Percentiles rank a stretch among this genome's conserved stretches.
Evolutionary conservation across 2,888 invertebrate genomes (phyloP).

Genomic region (Sesia bembeciformis): DNA sequence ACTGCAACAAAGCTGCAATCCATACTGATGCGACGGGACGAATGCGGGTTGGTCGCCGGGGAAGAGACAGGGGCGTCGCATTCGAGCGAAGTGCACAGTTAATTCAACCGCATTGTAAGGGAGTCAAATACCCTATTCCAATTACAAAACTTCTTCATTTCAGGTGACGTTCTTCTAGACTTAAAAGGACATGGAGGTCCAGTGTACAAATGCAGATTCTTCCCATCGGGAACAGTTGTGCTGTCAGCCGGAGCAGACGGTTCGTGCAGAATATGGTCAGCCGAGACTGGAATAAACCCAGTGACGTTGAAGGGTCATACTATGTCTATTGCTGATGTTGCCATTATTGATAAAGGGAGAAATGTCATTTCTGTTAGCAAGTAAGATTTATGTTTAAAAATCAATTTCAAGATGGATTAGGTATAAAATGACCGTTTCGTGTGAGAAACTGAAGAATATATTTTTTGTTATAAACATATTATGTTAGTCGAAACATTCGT

Average conservation of each 20-base stretch:
- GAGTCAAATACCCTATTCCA: too few species aligned
- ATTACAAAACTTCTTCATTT: slow-evolving; percentile 7
- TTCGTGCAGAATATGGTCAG: slow-evolving; percentile 80
- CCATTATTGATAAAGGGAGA: slow-evolving; percentile 78
- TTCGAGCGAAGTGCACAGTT: too few species aligned
- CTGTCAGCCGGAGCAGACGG: slow-evolving; percentile 81
- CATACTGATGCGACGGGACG: too few species aligned
- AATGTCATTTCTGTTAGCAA: slow-evolving; percentile 81
- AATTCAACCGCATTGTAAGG: too few species aligned
- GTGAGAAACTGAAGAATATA: too few species aligned
- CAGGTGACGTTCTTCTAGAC: slow-evolving; percentile 55
- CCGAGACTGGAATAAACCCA: slow-evolving; percentile 79
- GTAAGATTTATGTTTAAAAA: slow-evolving; percentile 33
- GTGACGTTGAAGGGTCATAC: slow-evolving; percentile 79
- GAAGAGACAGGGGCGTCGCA: too few species aligned
- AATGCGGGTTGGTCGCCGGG: too few species aligned
- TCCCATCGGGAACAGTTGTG: slow-evolving; percentile 81
- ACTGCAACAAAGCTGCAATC: too few species aligned
- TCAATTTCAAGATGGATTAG: too few species aligned
- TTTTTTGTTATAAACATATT: too few species aligned
- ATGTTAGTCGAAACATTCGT: too few species aligned
- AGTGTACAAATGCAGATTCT: slow-evolving; percentile 78
- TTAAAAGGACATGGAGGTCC: slow-evolving; percentile 80
- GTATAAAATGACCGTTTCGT: too few species aligned
- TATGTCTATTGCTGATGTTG: slow-evolving; percentile 76